A percentile compares a stretch with the other conserved stretches of the same genome.
These are phyloP conservation scores for Neosilurus hyrtlii DNA, from an alignment of 2,797 vertebrate genomes.

Conservation along the genomic window DNA sequence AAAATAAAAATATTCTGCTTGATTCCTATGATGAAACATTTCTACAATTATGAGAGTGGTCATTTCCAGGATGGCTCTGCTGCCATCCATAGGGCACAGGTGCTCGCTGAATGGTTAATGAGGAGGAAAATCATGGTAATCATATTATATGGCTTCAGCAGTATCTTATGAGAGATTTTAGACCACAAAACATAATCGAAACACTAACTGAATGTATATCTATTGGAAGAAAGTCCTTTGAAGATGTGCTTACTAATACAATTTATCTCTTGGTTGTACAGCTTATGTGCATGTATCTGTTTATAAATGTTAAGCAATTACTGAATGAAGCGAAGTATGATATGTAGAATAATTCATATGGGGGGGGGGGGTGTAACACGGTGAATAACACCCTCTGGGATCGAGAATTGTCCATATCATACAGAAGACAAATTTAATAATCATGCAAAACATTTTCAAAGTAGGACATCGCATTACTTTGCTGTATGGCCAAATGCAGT, in stretches of 20 bases:
- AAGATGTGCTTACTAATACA: neutral
- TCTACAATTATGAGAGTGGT: neutral
- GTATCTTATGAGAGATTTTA: neutral
- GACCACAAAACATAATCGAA: neutral
- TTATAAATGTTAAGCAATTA: neutral
- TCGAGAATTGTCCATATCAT: too few species aligned
- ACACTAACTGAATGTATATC: neutral
- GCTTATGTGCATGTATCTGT: neutral
- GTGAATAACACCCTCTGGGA: too few species aligned
- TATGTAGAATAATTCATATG: too few species aligned
- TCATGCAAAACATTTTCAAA: too few species aligned
- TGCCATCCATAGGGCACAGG: neutral
- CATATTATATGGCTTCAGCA: neutral
- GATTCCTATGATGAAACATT: neutral
- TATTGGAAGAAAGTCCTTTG: neutral
- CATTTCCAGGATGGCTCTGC: neutral
- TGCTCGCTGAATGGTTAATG: neutral
- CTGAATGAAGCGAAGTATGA: too few species aligned
- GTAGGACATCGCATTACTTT: too few species aligned
- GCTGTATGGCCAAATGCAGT: too few species aligned
- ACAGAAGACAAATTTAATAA: too few species aligned
- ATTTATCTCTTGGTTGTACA: neutral
- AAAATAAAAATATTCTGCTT: neutral
- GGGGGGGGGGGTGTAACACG: too few species aligned
- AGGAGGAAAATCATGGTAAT: neutral